Percentiles rank a stretch among this genome's conserved stretches.
Evolutionary conservation across 2,113 vertebrate genomes (phyloP).

Genomic region (Chloebia gouldiae): DNA sequence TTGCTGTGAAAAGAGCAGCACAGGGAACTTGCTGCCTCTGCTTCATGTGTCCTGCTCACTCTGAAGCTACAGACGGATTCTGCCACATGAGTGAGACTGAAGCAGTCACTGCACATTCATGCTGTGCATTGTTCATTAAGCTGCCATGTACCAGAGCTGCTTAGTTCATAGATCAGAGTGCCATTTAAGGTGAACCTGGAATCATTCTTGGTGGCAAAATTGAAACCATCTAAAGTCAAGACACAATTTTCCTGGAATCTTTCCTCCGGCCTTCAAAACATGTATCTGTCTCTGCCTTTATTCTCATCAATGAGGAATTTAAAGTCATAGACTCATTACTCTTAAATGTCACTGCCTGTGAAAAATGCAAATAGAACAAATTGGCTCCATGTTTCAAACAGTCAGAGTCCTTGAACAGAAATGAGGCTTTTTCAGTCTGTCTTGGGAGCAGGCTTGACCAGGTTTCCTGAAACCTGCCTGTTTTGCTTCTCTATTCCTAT

Average conservation of each 20-base stretch:
- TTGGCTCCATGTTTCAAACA: neutral
- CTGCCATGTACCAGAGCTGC: neutral
- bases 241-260: slow-evolving; percentile 37
- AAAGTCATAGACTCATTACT: neutral
- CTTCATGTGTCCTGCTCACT: neutral
- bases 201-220: slow-evolving; percentile 30
- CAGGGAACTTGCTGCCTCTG: neutral
- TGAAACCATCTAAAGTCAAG: slow-evolving; percentile 58
- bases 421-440: neutral
- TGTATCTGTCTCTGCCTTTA: slow-evolving; percentile 5
- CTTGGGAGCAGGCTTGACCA: neutral
- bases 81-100: neutral
- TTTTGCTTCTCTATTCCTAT: neutral
- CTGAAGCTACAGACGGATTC: neutral
- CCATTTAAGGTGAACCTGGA: slow-evolving; percentile 49
- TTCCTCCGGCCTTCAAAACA: slow-evolving; percentile 42
- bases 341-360: neutral
- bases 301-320: slow-evolving; percentile 64
- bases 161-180: neutral
- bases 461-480: neutral
- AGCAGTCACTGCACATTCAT: neutral
- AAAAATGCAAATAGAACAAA: neutral
- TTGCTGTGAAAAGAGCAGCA: neutral
- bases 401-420: neutral
- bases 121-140: neutral